A percentile compares a stretch with the other conserved stretches of the same genome.
phyloP scores from a whole-genome alignment of 2,888 invertebrate genomes.

The Meiosimyza decipiens region DNA sequence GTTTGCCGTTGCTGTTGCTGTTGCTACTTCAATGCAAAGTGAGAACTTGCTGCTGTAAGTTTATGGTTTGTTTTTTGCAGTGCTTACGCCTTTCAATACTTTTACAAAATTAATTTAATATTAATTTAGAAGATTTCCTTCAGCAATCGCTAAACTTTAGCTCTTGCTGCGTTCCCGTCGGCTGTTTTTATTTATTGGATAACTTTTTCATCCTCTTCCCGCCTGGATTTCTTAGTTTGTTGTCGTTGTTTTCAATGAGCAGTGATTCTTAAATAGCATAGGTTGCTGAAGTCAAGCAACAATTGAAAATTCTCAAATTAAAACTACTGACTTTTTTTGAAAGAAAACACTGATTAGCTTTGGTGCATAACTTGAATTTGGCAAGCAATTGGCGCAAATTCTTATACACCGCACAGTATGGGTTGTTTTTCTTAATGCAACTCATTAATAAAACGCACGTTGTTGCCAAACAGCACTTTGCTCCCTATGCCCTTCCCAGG shows the following conservation, averaged over 20 bases:
- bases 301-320: not conserved
- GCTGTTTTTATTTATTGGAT: slow-evolving; percentile 2
- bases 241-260: not conserved
- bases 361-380: too few species aligned
- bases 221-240: not conserved
- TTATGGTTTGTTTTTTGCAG: too few species aligned
- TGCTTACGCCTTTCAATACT: not conserved
- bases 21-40: not conserved
- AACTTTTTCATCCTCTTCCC: not conserved
- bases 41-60: not conserved
- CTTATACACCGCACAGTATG: too few species aligned
- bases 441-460: too few species aligned
- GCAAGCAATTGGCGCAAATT: too few species aligned
- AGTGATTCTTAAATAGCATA: not conserved
- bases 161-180: not conserved
- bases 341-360: not conserved
- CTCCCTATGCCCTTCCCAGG: too few species aligned
- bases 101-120: slow-evolving; percentile 15
- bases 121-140: slow-evolving; percentile 10
- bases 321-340: too few species aligned
- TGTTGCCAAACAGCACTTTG: too few species aligned
- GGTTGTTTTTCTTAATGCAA: too few species aligned
- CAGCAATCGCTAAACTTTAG: not conserved
- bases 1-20: not conserved
- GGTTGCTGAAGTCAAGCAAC: not conserved